phyloP scores from a whole-genome alignment of 2,888 invertebrate genomes.

The Gandaritis pyraliata region DNA sequence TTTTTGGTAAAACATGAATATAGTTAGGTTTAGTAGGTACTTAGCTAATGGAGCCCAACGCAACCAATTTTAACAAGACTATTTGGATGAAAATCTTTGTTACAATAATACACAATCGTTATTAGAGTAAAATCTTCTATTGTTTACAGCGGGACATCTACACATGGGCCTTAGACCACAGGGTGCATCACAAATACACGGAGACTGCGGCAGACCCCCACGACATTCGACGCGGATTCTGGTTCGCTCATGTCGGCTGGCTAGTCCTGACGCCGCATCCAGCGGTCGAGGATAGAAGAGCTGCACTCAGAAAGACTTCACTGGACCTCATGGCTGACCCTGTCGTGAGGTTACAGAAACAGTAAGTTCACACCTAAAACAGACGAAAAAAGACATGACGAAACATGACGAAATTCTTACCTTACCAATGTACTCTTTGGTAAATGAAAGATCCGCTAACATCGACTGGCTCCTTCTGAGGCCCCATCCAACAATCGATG shows the following conservation, averaged over 20 bases:
- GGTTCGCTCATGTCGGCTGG: slow-evolving; percentile 97
- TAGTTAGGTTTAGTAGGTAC: too few relatives aligned
- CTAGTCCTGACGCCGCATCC: slow-evolving; percentile 93
- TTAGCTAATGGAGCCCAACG: too few relatives aligned
- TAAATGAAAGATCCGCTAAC: too few relatives aligned
- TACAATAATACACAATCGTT: too few relatives aligned
- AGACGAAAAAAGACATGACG: too few relatives aligned
- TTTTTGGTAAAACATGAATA: too few relatives aligned
- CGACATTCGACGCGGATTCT: slow-evolving; percentile 93
- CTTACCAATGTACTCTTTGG: too few relatives aligned
- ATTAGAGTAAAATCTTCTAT: not conserved
- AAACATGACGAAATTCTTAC: too few relatives aligned
- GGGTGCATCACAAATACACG: slow-evolving; percentile 95
- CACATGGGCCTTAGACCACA: slow-evolving; percentile 94
- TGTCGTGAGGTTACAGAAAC: slow-evolving; percentile 90
- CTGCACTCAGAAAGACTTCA: slow-evolving; percentile 82
- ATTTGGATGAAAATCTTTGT: too few relatives aligned
- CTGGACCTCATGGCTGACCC: slow-evolving; percentile 89
- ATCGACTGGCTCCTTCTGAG: too few relatives aligned
- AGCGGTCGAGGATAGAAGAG: slow-evolving; percentile 87
- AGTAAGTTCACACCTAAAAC: slow-evolving; percentile 64
- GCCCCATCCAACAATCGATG: too few relatives aligned
- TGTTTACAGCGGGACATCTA: slow-evolving; percentile 89
- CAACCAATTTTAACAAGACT: too few relatives aligned
- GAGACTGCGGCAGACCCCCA: slow-evolving; percentile 95